Base-by-base conservation (phyloP, 2,888 invertebrate species). In the Acronicta leporina region DNA sequence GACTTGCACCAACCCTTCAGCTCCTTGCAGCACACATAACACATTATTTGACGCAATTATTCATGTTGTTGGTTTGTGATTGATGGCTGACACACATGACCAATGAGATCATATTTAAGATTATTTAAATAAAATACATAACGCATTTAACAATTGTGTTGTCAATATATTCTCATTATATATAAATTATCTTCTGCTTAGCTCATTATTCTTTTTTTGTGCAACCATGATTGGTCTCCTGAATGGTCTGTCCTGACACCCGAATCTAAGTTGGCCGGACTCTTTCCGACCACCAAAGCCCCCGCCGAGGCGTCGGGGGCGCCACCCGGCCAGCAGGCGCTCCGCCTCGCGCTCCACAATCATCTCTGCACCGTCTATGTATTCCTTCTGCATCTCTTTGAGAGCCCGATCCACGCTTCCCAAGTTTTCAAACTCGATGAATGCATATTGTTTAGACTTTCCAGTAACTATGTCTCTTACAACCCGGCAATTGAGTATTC, bases 221-320 rank as follows among this genome's bases (percentile, higher is more conserved):
- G 55, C 58, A 49, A 87, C 30, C 46, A 73, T 44, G 30, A 91
- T 95, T 2, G 97, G 97, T 85, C 95, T 96, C 75, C 93, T 96
- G 83, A 97, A 98, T 0, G 97, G 97, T 76, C 97, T 92, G 55
- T 97, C 97, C 75, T 95, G 95, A 46, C 98, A 97, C 1, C 98
- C 98, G 92, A 98, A 98, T 63, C 98, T 89, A 43, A 98, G 92
- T 84, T 98, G 98, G 0, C 98, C 98, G 0, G 98, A 97, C 87
- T 97, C 97, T 80, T 97, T 98, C 71, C 95, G 95, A 0, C 98
- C 98, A 5, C 98, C 98, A 83, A 98, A 97, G 13, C 98, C 98
- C 14, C 98, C 98, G 5, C 98, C 98, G 7, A 98, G 91, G 68
- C 98, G 90, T 68, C 98, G 94, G 3, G 98, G 98, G 82, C 96